phyloP scores from a whole-genome alignment of 2,113 vertebrate species.

The Cavia porcellus region DNA sequence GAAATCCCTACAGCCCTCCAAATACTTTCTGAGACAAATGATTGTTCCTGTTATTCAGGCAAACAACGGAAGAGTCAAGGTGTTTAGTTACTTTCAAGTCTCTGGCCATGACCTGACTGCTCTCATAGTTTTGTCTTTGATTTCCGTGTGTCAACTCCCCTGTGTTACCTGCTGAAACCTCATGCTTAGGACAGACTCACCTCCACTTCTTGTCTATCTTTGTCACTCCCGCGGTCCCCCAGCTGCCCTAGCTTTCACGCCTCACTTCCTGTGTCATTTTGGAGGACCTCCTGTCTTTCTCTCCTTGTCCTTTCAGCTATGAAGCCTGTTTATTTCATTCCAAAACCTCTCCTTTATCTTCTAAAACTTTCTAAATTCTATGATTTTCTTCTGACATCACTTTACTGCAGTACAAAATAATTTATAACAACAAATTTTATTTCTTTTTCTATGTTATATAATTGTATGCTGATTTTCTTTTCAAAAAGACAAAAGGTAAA shows the following conservation, averaged over 20 bases:
- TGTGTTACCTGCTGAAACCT: background rate
- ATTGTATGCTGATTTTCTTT: background rate
- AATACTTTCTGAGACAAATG: background rate
- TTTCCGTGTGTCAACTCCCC: background rate
- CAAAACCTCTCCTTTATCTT: background rate
- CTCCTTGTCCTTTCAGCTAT: background rate
- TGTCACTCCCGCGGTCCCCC: background rate
- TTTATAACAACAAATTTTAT: background rate
- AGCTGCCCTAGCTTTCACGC: background rate
- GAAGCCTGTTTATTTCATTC: background rate
- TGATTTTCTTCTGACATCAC: background rate
- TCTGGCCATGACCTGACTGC: background rate
- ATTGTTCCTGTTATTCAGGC: background rate
- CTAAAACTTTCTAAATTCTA: background rate
- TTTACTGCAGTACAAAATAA: background rate
- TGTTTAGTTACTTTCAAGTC: background rate
- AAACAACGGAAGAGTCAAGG: background rate
- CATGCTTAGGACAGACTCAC: background rate
- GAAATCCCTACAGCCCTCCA: background rate
- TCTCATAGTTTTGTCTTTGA: background rate
- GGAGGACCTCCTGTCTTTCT: background rate
- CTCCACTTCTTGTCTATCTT: background rate
- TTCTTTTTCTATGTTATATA: background rate
- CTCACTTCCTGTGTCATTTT: background rate
- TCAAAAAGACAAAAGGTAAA: background rate